A percentile compares a stretch with the other conserved stretches of the same genome.
Evolutionary conservation across 2,113 vertebrate species (phyloP).

Genomic region (Forbesichthys papilliferus): DNA sequence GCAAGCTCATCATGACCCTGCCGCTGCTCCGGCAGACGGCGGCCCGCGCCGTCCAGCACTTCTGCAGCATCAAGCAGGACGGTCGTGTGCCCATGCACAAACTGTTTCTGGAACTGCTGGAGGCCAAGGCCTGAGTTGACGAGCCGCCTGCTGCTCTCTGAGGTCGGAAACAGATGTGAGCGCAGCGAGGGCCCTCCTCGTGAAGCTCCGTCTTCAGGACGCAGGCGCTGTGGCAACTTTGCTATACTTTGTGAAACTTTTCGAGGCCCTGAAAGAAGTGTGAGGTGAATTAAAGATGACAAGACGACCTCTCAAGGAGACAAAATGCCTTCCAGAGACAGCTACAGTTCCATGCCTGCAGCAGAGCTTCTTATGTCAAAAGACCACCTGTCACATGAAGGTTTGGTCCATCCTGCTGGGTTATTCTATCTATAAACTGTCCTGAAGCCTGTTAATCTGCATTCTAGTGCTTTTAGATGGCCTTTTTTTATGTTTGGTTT

Average conservation of each 20-base stretch:
- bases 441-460: constrained; percentile 67
- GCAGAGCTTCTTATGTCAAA: constrained; percentile 54
- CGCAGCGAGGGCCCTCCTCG: background rate
- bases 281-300: constrained; percentile 24
- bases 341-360: constrained; percentile 51
- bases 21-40: constrained; percentile 94
- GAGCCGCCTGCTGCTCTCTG: background rate
- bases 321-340: constrained; percentile 50
- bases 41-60: constrained; percentile 95
- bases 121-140: constrained; percentile 91
- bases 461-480: constrained; percentile 61
- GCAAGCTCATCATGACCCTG: constrained; percentile 97
- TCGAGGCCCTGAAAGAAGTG: background rate
- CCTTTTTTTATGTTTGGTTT: constrained; percentile 40
- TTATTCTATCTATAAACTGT: constrained; percentile 41
- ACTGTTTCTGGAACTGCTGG: constrained; percentile 99
- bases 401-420: constrained; percentile 41
- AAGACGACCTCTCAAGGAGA: constrained; percentile 17
- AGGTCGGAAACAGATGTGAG: constrained; percentile 10
- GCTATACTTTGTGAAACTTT: constrained; percentile 10
- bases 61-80: constrained; percentile 98
- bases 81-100: constrained; percentile 99
- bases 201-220: background rate
- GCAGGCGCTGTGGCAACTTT: constrained; percentile 16
- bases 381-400: constrained; percentile 69